Percentiles rank a stretch among this genome's conserved stretches.
Evolutionary conservation across 2,888 invertebrate genomes (phyloP).

Genomic region (Falcaria lacertinaria): DNA sequence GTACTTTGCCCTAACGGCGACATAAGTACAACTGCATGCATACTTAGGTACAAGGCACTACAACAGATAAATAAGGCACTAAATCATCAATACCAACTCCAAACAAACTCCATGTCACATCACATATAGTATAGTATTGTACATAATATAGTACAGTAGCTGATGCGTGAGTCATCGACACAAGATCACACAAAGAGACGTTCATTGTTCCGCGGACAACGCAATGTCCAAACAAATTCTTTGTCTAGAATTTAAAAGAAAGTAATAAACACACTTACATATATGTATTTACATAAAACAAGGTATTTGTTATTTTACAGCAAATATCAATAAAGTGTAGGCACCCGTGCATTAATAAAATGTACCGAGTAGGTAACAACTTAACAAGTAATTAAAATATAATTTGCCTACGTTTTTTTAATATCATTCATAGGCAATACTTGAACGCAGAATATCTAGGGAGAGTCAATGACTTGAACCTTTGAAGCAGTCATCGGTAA

Average conservation of each 20-base stretch:
- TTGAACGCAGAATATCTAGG: too few species aligned
- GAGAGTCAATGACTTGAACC: too few species aligned
- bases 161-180: conserved; percentile 2
- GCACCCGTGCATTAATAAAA: too few species aligned
- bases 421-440: too few species aligned
- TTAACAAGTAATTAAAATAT: too few species aligned
- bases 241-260: conserved; percentile 3
- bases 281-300: not conserved
- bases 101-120: not conserved
- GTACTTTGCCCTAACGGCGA: not conserved
- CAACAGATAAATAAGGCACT: not conserved
- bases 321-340: not conserved
- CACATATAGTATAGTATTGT: too few species aligned
- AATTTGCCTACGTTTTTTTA: too few species aligned
- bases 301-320: not conserved
- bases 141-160: not conserved
- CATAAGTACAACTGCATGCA: not conserved
- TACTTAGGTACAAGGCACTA: not conserved
- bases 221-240: conserved; percentile 7
- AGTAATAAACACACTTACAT: not conserved
- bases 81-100: not conserved
- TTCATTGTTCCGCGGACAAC: conserved; percentile 5
- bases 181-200: conserved; percentile 7
- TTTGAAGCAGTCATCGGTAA: too few species aligned
- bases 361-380: too few species aligned